Conservation (phyloP, 1,140 invertebrate genomes). For the Harlomillsia oculata region DNA sequence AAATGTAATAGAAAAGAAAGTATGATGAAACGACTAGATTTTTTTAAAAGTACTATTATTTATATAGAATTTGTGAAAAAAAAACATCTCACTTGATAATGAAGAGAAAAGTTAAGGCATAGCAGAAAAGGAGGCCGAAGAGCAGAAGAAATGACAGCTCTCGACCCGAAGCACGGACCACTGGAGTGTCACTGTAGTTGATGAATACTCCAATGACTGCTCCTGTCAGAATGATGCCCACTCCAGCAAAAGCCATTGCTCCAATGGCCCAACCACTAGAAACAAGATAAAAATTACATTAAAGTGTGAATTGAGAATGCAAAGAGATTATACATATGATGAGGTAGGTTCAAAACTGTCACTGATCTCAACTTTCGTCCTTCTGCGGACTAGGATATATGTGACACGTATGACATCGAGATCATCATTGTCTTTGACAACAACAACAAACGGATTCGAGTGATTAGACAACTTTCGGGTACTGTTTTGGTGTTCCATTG, state of each 20-base stretch:
- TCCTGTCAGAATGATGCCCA: conserved; percentile 42
- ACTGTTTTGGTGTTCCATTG: too few species aligned
- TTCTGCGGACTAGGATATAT: too few species aligned
- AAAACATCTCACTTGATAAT: conserved; percentile 48
- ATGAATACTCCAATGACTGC: conserved; percentile 52
- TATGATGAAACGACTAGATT: background rate
- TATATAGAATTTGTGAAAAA: background rate
- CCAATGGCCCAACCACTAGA: conserved; percentile 77
- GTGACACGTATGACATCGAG: too few species aligned
- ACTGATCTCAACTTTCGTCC: too few species aligned
- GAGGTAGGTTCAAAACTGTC: too few species aligned
- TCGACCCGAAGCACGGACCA: conserved; percentile 78
- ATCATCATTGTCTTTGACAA: too few species aligned
- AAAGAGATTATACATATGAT: too few species aligned
- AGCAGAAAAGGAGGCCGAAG: conserved; percentile 79
- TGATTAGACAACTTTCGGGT: too few species aligned
- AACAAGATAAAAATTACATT: background rate
- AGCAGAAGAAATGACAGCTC: conserved; percentile 81
- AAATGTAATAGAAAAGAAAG: too few species aligned
- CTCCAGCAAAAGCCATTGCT: conserved; percentile 52
- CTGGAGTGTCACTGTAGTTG: conserved; percentile 71
- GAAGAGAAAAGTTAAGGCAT: conserved; percentile 73
- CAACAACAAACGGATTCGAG: too few species aligned
- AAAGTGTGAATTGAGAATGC: background rate
- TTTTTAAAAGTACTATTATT: background rate